Evolutionary conservation across 35 echinoderm and acorn worm genomes (phyloP).

Genomic region (Hemicentrotus pulcherrimus): DNA sequence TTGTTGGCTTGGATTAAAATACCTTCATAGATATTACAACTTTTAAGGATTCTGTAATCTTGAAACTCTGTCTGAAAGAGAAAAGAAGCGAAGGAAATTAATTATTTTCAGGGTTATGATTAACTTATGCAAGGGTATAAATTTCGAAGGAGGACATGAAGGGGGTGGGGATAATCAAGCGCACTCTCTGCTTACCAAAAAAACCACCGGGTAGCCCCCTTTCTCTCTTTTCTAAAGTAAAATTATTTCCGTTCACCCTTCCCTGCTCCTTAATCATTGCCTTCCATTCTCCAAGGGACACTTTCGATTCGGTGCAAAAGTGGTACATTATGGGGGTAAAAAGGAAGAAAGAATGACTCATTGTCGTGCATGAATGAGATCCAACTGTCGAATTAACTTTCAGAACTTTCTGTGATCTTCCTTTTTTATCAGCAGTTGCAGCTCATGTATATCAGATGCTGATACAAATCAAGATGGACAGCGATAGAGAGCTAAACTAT

Average conservation of each 20-base stretch:
- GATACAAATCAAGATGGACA: neutral
- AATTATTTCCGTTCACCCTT: neutral
- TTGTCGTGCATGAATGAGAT: neutral
- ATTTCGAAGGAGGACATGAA: no score
- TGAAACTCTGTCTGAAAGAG: no score
- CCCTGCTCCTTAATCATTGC: neutral
- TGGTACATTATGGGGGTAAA: neutral
- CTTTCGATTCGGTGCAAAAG: neutral
- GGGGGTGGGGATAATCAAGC: no score
- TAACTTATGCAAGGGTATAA: no score
- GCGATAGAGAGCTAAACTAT: neutral
- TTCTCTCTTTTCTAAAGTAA: neutral
- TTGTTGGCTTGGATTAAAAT: no score
- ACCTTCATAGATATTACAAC: no score
- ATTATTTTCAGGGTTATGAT: no score
- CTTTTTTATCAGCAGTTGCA: neutral
- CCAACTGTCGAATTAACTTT: neutral
- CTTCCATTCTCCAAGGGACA: neutral
- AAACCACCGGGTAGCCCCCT: neutral
- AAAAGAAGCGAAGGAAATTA: no score
- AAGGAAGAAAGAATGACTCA: neutral
- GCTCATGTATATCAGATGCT: neutral
- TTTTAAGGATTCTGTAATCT: no score
- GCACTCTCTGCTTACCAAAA: neutral
- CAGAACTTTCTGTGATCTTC: neutral